These are phyloP conservation scores for Enhydra lutris DNA, from an alignment of 2,113 vertebrate genomes.

Conservation along the genomic window DNA sequence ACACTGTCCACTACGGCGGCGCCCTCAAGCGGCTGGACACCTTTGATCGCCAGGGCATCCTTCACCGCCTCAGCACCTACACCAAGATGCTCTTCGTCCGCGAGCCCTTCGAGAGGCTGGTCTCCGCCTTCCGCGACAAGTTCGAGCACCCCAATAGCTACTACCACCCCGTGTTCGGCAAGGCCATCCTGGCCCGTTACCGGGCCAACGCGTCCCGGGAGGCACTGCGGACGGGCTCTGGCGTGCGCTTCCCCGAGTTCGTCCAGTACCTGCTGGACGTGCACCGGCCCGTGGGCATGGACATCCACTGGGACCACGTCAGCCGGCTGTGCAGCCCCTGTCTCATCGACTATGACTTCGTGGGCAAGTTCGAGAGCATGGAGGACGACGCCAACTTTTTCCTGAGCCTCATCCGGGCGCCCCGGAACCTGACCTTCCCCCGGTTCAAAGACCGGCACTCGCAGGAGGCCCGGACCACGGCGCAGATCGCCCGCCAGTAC, in stretches of 20 bases:
- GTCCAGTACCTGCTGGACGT: conserved; percentile 95
- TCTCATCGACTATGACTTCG: conserved; percentile 94
- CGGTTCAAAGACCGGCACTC: conserved; percentile 95
- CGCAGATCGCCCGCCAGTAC: conserved; percentile 89
- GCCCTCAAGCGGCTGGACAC: conserved; percentile 89
- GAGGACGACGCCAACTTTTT: conserved; percentile 94
- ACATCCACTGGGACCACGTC: conserved; percentile 96
- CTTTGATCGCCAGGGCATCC: conserved; percentile 89
- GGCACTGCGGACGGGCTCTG: conserved; percentile 90
- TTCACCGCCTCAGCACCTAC: conserved; percentile 91
- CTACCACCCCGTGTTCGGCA: conserved; percentile 95
- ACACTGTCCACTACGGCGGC: conserved; percentile 90
- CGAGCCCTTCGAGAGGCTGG: conserved; percentile 94
- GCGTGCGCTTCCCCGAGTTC: conserved; percentile 95
- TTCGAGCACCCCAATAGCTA: conserved; percentile 96
- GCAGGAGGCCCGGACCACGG: conserved; percentile 89
- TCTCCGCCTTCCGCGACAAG: conserved; percentile 97
- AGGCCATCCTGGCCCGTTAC: conserved; percentile 95
- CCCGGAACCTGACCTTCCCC: conserved; percentile 91
- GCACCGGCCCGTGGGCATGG: conserved; percentile 94
- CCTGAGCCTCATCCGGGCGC: conserved; percentile 88
- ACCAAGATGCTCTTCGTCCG: conserved; percentile 96
- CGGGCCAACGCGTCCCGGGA: conserved; percentile 89
- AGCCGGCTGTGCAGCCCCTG: conserved; percentile 95
- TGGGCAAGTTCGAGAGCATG: conserved; percentile 97